These are phyloP conservation scores for Clarias pachynema DNA, from an alignment of 2,797 vertebrate species.

Conservation along the genomic window DNA sequence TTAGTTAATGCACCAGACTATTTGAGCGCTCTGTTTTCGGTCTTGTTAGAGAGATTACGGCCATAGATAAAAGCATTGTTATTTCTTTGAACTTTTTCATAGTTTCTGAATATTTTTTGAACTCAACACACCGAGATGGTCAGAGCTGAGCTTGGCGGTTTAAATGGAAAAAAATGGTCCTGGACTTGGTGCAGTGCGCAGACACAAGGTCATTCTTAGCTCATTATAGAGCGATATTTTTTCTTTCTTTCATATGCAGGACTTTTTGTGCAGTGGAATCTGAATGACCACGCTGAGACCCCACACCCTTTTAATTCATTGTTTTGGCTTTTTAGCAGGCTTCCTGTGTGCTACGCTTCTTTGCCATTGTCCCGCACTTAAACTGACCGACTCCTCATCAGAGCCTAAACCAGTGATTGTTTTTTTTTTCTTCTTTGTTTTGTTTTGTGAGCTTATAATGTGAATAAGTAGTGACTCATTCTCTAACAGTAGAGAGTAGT, in stretches of 20 bases:
- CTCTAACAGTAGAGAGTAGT: conserved; percentile 41
- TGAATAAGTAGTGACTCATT: conserved; percentile 58
- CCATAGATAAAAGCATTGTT: conserved; percentile 9
- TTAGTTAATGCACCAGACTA: conserved; percentile 53
- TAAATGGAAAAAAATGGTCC: conserved; percentile 41
- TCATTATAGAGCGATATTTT: conserved; percentile 65
- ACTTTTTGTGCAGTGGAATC: conserved; percentile 65
- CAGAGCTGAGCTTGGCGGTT: conserved; percentile 56
- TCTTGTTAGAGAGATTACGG: conserved; percentile 25
- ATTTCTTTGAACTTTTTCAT: too few relatives aligned
- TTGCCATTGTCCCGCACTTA: conserved; percentile 62
- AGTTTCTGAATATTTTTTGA: conserved; percentile 23
- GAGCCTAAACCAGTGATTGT: conserved; percentile 52
- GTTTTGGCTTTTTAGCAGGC: conserved; percentile 69
- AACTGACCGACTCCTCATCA: conserved; percentile 46
- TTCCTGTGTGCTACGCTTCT: conserved; percentile 71
- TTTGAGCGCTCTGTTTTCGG: conserved; percentile 14
- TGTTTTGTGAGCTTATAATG: conserved; percentile 57
- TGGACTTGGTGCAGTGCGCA: conserved; percentile 77
- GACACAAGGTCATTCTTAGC: conserved; percentile 73
- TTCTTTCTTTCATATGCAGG: conserved; percentile 55
- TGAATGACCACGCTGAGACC: conserved; percentile 44
- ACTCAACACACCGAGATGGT: conserved; percentile 30
- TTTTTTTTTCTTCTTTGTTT: conserved; percentile 59
- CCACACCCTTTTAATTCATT: conserved; percentile 41